Percentiles rank a stretch among this genome's conserved stretches.
Evolutionary conservation across 2,888 invertebrate species (phyloP).

Genomic region (Oligia fasciuncula): DNA sequence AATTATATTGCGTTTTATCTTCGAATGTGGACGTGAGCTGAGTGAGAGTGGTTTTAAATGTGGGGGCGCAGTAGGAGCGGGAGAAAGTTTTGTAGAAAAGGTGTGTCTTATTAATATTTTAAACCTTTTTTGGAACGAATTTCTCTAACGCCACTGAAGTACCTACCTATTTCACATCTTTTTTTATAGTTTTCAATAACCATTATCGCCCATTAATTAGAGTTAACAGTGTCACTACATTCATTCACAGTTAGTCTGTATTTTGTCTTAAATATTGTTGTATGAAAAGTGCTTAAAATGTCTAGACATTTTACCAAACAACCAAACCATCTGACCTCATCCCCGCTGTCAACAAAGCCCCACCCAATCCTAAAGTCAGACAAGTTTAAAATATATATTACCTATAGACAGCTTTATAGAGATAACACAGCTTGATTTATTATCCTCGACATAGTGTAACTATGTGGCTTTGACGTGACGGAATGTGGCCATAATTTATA

Average conservation of each 20-base stretch:
- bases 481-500: conserved; percentile 44
- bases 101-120: background rate
- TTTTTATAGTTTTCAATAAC: background rate
- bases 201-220: too few relatives aligned
- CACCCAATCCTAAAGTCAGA: conserved; percentile 24
- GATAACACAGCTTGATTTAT: conserved; percentile 60
- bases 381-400: conserved; percentile 59
- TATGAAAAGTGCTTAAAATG: background rate
- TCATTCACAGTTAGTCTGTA: background rate
- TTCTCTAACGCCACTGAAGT: background rate
- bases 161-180: background rate
- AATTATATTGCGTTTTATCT: conserved; percentile 64
- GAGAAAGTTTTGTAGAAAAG: background rate
- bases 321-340: background rate
- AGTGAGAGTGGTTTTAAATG: conserved; percentile 22
- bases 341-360: background rate
- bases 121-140: background rate
- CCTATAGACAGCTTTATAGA: conserved; percentile 61
- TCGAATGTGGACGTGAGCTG: conserved; percentile 47
- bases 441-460: conserved; percentile 6
- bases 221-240: background rate
- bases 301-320: too few relatives aligned
- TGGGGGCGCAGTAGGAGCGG: conserved; percentile 17
- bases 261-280: background rate
- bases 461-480: conserved; percentile 47